phyloP scores from a whole-genome alignment of 2,888 invertebrate genomes.

The Altica lythri region DNA sequence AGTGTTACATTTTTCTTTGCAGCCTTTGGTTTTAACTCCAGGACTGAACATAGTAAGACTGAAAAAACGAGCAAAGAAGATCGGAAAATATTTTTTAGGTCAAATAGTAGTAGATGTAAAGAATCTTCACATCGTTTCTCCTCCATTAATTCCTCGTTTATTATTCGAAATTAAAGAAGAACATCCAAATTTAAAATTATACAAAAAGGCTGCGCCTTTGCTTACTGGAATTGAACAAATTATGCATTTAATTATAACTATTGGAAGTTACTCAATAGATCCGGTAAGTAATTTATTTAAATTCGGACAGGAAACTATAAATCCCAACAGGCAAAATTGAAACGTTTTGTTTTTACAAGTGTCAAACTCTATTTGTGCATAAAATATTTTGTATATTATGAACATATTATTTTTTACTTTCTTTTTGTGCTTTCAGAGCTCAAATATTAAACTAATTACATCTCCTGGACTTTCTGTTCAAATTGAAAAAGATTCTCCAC shows the following conservation, averaged over 20 bases:
- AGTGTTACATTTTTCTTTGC: conserved; percentile 30
- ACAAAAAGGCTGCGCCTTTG: conserved; percentile 68
- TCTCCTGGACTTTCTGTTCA: conserved; percentile 71
- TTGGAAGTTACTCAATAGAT: conserved; percentile 77
- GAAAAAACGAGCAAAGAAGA: conserved; percentile 64
- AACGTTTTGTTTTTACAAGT: no score
- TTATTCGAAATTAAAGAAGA: conserved; percentile 58
- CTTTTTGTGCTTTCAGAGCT: conserved; percentile 57
- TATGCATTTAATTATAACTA: conserved; percentile 74
- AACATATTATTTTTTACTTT: background rate
- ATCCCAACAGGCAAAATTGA: no score
- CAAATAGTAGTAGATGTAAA: conserved; percentile 70
- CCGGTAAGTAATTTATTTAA: conserved; percentile 61
- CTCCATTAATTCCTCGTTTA: conserved; percentile 62
- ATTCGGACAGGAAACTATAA: no score
- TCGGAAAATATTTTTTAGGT: conserved; percentile 73
- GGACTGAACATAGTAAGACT: conserved; percentile 69
- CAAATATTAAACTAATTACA: conserved; percentile 66
- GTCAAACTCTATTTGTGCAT: no score
- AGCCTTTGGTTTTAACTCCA: conserved; percentile 59
- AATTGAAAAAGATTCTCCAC: conserved; percentile 50
- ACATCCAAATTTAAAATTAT: conserved; percentile 58
- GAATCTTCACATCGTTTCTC: conserved; percentile 75
- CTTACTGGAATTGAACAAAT: conserved; percentile 82
- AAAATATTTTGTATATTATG: background rate